Percentiles rank a stretch among this genome's conserved stretches.
phyloP scores from a whole-genome alignment of 92 coral and sea anemone species.

The Heteractis magnifica region DNA sequence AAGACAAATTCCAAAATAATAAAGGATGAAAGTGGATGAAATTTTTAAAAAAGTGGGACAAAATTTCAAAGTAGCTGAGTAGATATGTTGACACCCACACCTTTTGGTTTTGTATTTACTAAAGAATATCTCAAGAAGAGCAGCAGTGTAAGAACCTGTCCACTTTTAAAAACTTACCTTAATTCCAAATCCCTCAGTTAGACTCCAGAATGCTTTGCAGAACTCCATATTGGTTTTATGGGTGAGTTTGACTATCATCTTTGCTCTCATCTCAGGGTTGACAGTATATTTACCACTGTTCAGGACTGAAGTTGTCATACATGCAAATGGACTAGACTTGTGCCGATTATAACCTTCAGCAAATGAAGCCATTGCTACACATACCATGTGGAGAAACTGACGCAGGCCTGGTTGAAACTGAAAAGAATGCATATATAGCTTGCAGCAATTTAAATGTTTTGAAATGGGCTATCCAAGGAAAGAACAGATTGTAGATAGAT shows the following conservation, averaged over 20 bases:
- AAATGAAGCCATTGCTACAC: constrained; percentile 97
- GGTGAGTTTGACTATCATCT: constrained; percentile 78
- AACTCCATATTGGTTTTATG: constrained; percentile 84
- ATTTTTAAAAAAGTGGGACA: no score
- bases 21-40: no score
- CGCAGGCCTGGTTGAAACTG: constrained; percentile 77
- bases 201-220: constrained; percentile 96
- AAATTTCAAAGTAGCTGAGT: no score
- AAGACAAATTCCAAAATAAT: no score
- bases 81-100: no score
- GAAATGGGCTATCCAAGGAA: no score
- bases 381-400: constrained; percentile 81
- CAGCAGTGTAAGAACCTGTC: background rate
- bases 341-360: constrained; percentile 93
- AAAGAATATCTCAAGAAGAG: no score
- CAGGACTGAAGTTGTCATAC: constrained; percentile 73
- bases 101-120: no score
- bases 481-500: no score
- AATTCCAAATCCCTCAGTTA: constrained; percentile 88
- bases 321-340: constrained; percentile 64
- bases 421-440: background rate
- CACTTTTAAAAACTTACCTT: constrained; percentile 50
- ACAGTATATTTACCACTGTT: constrained; percentile 90
- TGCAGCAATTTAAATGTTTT: background rate
- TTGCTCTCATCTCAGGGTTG: constrained; percentile 95